Base-by-base conservation (phyloP, 1,140 invertebrate species). In the Orchesella cincta region DNA sequence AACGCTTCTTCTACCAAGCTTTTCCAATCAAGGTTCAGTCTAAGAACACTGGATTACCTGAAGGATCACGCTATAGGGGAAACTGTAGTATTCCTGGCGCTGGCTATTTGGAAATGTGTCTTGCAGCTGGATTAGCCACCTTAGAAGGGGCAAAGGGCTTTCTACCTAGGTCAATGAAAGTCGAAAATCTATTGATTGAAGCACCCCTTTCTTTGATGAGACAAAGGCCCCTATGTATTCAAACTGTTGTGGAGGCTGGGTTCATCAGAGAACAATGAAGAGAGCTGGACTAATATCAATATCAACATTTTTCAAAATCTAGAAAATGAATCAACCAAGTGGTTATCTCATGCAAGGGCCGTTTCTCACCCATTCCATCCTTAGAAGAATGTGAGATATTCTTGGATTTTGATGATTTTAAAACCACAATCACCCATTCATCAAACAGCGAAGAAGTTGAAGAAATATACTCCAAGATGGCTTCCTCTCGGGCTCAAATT, bases 401-500 rank as follows among this genome's bases (percentile, higher is more conserved):
- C 8, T 29, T n/a, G n/a, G n/a, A 67, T 14, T 67, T 67, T 67
- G 29, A 67, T 33, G 26, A 12, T 67, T 33, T 29, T 3, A n/a
- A 31, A 67, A 67, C 31, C 33, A 12, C 62, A n/a, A n/a, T 2
- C 12, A 33, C 3, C 12, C 23, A 12, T 5, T 29, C 62, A 31
- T 33, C 62, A 16, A 29, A 67, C 33, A 29, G 33, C n/a, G 33
- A 29, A 31, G 1, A 12, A 12, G 23, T 67, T 33, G 8, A 8
- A 1, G 3, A 77, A 16, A 33, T 78, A 0, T 80, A 80, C 54
- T 57, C 57, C 26, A 62, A 51, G 26, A 18, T 78, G 31, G 75
- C 67, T 0, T 64, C 75, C n/a, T 23, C 20, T 78, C 16, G 79
- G 79, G 64, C 35, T 80, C n/a, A 62, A 57, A 29, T 78, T 80